A percentile compares a stretch with the other conserved stretches of the same genome.
phyloP scores from a whole-genome alignment of 2,113 vertebrate genomes.

The Silurus glanis region DNA sequence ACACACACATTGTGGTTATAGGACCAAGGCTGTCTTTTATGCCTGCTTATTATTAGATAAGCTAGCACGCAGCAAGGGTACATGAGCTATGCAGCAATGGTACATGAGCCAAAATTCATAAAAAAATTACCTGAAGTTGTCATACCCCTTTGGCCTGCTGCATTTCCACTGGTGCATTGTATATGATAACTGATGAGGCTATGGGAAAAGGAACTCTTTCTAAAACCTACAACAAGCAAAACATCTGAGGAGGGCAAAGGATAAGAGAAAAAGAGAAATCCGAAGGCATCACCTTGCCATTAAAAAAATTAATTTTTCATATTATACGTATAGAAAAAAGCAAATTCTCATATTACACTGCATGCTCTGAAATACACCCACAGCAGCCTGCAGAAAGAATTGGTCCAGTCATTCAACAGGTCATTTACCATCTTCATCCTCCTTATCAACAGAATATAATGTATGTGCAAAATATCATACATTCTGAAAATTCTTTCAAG shows the following conservation, averaged over 20 bases:
- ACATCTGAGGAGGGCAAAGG: not conserved
- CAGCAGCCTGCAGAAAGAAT: not conserved
- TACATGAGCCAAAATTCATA: slow-evolving; percentile 32
- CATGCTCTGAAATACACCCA: not conserved
- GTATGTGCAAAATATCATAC: not conserved
- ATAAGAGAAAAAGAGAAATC: not conserved
- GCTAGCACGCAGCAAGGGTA: slow-evolving; percentile 7
- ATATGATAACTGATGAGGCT: slow-evolving; percentile 10
- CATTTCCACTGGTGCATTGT: not conserved
- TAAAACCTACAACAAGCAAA: slow-evolving; percentile 5
- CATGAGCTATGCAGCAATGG: slow-evolving; percentile 21
- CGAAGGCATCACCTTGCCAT: not conserved
- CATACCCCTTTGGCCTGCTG: slow-evolving; percentile 15
- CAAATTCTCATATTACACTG: no score
- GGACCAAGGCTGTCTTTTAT: slow-evolving; percentile 31
- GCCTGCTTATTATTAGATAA: slow-evolving; percentile 44
- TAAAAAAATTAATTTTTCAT: not conserved
- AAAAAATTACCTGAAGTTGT: slow-evolving; percentile 38
- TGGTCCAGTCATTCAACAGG: not conserved
- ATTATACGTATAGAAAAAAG: no score
- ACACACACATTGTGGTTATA: slow-evolving; percentile 36
- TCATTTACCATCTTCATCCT: not conserved
- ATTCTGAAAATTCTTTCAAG: not conserved
- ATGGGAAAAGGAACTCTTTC: not conserved
- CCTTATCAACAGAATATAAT: not conserved